Evolutionary conservation across 2,888 invertebrate species (phyloP), one percentile per base, ranked within the genome.

Genomic region (Pristionchus arcanus): DNA sequence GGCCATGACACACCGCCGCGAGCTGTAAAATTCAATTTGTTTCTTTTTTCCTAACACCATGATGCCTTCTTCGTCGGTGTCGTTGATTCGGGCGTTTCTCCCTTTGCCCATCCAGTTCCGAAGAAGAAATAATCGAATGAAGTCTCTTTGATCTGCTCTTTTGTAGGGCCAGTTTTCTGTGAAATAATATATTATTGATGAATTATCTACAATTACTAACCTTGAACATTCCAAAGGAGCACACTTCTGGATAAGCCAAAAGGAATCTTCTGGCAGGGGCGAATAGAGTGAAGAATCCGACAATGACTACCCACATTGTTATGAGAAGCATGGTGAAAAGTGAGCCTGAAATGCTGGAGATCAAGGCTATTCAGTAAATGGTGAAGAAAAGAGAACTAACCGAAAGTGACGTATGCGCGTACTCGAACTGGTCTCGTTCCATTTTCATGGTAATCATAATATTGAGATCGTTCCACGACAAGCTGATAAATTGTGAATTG

Each of bases 91-190:
- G 21, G 15, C 13, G 85, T 31, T 34, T 63, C 85, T 34, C 63
- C 85, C 63, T 19, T 34, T 25, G 34, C 85, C 97, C 98, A 98
- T 0, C 98, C 98, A 91, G 96, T 96, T 0, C 97, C 98, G 91
- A 96, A 96, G 93, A 98, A 96, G 53, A 97, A 97, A 91, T 98
- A 96, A 86, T 93, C 93, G 92, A 97, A 98, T 31, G 96, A 95
- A 0, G 96, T 96, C 90, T 94, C 92, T 53, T 92, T 90, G 93
- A 96, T 96, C 94, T 96, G 96, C 91, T 95, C 95, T 87, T 95
- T 93, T 31, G 95, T 94, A 42, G 96, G 96, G 91, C 96, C 97
- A 90, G 97, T 96, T 89, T 96, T 92, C 90, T 92, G 91, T 9
- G 9, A 9, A 49, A 49, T 21, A 34, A 5, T 4, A n/a, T 2